A percentile compares a stretch with the other conserved stretches of the same genome.
These are phyloP conservation scores for Caenorhabditis sp. DNA, from an alignment of 2,888 invertebrate genomes.

Conservation along the genomic window DNA sequence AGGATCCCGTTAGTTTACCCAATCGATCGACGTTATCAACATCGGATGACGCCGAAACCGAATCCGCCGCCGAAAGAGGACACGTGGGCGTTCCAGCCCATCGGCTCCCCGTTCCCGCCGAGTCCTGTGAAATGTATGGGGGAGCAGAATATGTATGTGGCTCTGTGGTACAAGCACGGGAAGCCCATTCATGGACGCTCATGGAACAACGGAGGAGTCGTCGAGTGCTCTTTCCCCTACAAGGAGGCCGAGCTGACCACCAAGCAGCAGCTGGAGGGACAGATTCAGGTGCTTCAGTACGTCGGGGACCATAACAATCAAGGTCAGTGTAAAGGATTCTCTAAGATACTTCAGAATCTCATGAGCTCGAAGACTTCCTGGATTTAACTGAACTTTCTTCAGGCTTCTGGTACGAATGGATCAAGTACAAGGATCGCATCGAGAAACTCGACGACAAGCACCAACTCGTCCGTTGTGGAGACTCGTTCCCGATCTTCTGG, in stretches of 20 bases:
- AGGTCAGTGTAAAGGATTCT: background rate
- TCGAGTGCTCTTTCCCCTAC: slow-evolving; percentile 53
- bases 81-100: slow-evolving; percentile 55
- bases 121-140: slow-evolving; percentile 20
- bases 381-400: no score
- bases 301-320: slow-evolving; percentile 37
- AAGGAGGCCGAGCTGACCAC: slow-evolving; percentile 71
- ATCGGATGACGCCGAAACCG: slow-evolving; percentile 5
- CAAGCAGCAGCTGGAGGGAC: slow-evolving; percentile 64
- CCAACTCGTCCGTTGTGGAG: slow-evolving; percentile 52
- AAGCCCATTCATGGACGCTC: slow-evolving; percentile 37
- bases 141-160: slow-evolving; percentile 73
- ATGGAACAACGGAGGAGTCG: background rate
- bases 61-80: slow-evolving; percentile 47
- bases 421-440: slow-evolving; percentile 74
- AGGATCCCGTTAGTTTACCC: no score
- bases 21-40: no score
- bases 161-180: slow-evolving; percentile 76
- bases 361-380: no score
- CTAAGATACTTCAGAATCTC: no score
- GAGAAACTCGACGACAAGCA: slow-evolving; percentile 64
- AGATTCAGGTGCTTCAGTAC: slow-evolving; percentile 56
- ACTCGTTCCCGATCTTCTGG: slow-evolving; percentile 74
- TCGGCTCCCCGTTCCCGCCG: slow-evolving; percentile 66
- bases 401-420: slow-evolving; percentile 78